Percentiles rank a stretch among this genome's conserved stretches.
Evolutionary conservation across 1,140 invertebrate species (phyloP).

Genomic region (Stenopsyche tienmushanensis): DNA sequence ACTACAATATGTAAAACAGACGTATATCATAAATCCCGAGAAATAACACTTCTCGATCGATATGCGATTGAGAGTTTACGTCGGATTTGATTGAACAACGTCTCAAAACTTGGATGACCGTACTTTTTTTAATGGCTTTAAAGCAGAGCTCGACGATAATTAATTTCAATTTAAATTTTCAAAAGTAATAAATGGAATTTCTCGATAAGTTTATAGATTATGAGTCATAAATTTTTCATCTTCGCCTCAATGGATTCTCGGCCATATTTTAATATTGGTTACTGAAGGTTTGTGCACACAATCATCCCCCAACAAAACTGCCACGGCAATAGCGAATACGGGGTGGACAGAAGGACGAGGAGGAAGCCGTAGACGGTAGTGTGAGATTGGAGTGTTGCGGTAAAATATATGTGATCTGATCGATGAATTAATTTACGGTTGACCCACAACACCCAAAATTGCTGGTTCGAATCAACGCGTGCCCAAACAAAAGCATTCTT

Average conservation of each 20-base stretch:
- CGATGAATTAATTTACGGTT: constrained; percentile 16
- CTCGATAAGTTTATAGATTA: too few species aligned
- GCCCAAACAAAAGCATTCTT: not conserved
- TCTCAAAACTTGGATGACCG: too few species aligned
- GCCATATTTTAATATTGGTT: constrained; percentile 28
- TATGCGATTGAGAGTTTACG: too few species aligned
- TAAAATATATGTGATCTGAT: constrained; percentile 17
- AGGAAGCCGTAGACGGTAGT: not conserved
- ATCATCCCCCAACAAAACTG: not conserved
- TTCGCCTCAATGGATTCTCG: constrained; percentile 21
- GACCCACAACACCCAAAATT: constrained; percentile 6
- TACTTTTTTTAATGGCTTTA: too few species aligned
- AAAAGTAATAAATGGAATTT: too few species aligned
- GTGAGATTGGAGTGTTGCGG: not conserved
- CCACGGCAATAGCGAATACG: not conserved
- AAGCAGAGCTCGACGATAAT: too few species aligned
- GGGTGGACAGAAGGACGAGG: constrained; percentile 1
- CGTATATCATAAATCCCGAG: too few species aligned
- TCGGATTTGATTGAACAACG: too few species aligned
- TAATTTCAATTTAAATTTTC: too few species aligned
- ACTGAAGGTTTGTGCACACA: constrained; percentile 33
- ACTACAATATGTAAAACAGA: too few species aligned
- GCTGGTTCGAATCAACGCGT: not conserved
- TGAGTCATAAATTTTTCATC: constrained; percentile 19
- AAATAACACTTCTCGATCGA: too few species aligned